These are phyloP conservation scores for Xiphophorus couchianus DNA, from an alignment of 2,113 vertebrate genomes.

Conservation along the genomic window DNA sequence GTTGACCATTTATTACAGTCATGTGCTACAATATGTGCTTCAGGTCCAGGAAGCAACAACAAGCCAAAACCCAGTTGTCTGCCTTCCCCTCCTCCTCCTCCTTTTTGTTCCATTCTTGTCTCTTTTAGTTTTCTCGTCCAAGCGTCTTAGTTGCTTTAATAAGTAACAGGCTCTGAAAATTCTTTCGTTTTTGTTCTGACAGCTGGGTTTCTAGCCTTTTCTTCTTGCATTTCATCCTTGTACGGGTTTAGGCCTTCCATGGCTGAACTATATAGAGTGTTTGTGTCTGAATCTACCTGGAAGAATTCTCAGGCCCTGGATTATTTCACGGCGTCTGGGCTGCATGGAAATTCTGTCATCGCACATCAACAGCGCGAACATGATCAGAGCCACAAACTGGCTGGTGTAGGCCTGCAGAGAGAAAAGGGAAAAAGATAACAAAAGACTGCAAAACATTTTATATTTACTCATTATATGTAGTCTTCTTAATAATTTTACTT, in stretches of 20 bases:
- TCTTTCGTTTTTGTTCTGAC: conserved; percentile 12
- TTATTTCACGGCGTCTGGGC: conserved; percentile 93
- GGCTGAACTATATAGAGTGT: neutral
- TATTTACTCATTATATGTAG: neutral
- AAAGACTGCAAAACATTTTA: neutral
- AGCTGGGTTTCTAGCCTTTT: neutral
- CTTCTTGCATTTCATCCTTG: conserved; percentile 16
- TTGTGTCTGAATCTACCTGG: conserved; percentile 82
- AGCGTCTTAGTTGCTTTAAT: conserved; percentile 23
- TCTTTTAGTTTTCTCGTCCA: conserved; percentile 14
- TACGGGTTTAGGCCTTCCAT: conserved; percentile 2
- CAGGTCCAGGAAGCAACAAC: conserved; percentile 53
- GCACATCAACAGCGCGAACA: conserved; percentile 98
- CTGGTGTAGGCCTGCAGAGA: conserved; percentile 92
- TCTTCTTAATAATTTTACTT: neutral
- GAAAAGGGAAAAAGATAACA: conserved; percentile 4
- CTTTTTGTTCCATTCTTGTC: conserved; percentile 11
- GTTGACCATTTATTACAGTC: too few species aligned
- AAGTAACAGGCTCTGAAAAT: conserved; percentile 9
- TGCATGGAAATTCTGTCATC: conserved; percentile 97
- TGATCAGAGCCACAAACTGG: conserved; percentile 96
- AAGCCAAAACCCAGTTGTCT: conserved; percentile 27
- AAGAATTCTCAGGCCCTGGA: conserved; percentile 89
- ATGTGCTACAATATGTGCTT: conserved; percentile 45
- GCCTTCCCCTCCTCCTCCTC: neutral